Evolutionary conservation across 2,888 invertebrate species (phyloP), one percentile per base, ranked within the genome.

Genomic region (Oligia strigilis): DNA sequence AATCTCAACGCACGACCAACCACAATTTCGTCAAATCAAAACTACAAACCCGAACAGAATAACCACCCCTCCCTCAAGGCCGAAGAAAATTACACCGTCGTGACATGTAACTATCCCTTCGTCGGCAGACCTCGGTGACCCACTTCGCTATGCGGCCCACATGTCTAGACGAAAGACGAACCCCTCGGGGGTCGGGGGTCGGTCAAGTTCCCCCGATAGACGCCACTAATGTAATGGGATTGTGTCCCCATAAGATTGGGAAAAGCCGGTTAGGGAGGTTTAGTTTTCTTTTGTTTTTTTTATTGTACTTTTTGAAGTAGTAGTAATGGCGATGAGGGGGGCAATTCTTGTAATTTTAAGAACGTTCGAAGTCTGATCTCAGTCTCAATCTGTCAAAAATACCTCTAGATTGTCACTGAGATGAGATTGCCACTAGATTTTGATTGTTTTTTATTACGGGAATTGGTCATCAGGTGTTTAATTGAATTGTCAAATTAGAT

Each of bases 101-200:
- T 81, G 72, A 67, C 82, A 74, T 74, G 71, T 67, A 66, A 85
- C 85, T 81, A 77, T 72, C 43, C 36, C 52, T 40, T 6, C 43
- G 70, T 43, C 74, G 74, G 58, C 36, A 72, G 60, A 29, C 36
- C 40, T 62, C 52, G 23, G 86, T 82, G 86, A 85, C 84, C 83
- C 74, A 84, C 78, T 86, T 86, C 64, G 46, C 67, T 52, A 79
- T 55, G 60, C 64, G 67, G 64, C 83, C 72, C 83, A 82, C 74
- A 82, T 60, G 84, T 84, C 84, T 82, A 82, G 86, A 86, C 78
- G 77, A 46, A 73, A 78, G 78, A 78, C 78, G 67, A 62, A 46
- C 67, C 78, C 78, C 86, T 40, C 23, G n/a, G 82, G 82, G 71
- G 62, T 72, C 11, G 46, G 73, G 82, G 75, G 64, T 58, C 71